Base-by-base conservation (phyloP, 2,113 vertebrate species). In the Lepus americanus region DNA sequence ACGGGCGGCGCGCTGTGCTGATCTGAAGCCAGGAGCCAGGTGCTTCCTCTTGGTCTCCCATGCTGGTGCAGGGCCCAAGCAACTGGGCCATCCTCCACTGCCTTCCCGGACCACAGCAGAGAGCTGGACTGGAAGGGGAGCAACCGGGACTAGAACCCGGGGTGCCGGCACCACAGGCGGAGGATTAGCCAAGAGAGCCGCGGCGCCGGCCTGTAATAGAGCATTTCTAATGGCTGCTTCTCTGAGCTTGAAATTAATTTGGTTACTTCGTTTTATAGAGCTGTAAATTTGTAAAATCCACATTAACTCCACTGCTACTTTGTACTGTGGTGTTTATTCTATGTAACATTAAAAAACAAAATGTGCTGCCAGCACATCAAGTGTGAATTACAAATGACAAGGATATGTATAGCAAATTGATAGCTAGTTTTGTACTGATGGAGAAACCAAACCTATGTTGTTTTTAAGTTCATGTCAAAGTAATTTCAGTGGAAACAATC, bases 401-500 rank as follows among this genome's bases (percentile, higher is more conserved):
- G 25, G 81, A 9, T 87, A 69, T 25, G 19, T 39, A 29, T 11
- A 73, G 12, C 23, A 86, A 79, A 39, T 70, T 70, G 51, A 49
- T 84, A 74, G 19, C 12, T 5, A 67, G 25, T 70, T 7, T 72
- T 89, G 39, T 63, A 72, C 78, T 86, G 22, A 53, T 85, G 88
- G 67, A 73, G 20, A 72, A 44, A 72, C 33, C 14, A 78, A 63
- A 3, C 5, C 72, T 79, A 76, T 44, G 44, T 44, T 44, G 44
- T 44, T 33, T 94, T 84, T 84, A 55, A 29, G 66, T 91, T 94
- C 27, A 55, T 61, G 29, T 84, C 79, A 66, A 33, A 64, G 23
- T 78, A 89, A 89, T 59, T 95, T 53, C 16, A 70, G 51, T 74
- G 6, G 53, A 51, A 72, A 76, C 25, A 51, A 53, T 85, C 27